phyloP scores from a whole-genome alignment of 2,888 invertebrate species.

The Prosopocoilus inquinatus region DNA sequence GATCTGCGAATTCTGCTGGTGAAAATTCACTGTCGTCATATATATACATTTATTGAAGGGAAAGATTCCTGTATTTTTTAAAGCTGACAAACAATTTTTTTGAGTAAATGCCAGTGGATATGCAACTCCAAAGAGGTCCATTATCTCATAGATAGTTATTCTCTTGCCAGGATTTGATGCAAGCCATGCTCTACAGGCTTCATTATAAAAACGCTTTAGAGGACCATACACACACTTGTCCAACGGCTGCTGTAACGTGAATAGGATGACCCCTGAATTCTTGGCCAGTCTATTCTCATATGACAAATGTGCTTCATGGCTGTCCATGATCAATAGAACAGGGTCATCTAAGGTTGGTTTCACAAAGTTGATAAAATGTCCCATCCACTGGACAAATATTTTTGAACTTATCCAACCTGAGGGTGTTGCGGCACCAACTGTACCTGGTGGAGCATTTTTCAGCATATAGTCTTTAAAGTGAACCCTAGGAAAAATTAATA shows the following conservation, averaged over 20 bases:
- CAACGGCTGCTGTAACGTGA: background rate
- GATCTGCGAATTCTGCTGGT: too few species aligned
- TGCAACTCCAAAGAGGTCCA: too few species aligned
- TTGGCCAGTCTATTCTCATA: too few species aligned
- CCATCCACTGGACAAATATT: constrained; percentile 23
- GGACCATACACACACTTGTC: background rate
- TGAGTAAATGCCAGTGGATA: too few species aligned
- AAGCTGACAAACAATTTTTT: too few species aligned
- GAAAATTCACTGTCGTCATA: too few species aligned
- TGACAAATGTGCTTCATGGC: constrained; percentile 39
- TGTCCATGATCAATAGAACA: constrained; percentile 35
- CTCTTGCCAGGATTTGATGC: too few species aligned
- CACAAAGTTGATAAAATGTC: constrained; percentile 18
- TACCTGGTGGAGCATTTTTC: background rate
- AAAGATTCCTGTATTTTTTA: too few species aligned
- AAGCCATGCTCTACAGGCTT: too few species aligned
- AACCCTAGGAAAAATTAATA: constrained; percentile 5
- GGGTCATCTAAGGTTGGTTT: constrained; percentile 18
- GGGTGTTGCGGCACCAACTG: constrained; percentile 26
- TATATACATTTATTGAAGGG: too few species aligned
- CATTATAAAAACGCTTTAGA: background rate
- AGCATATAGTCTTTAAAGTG: background rate
- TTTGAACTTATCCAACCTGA: constrained; percentile 32
- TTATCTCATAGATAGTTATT: too few species aligned
- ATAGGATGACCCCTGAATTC: too few species aligned